phyloP scores from a whole-genome alignment of 1,140 invertebrate genomes.

The Alviniconcha marisindica region DNA sequence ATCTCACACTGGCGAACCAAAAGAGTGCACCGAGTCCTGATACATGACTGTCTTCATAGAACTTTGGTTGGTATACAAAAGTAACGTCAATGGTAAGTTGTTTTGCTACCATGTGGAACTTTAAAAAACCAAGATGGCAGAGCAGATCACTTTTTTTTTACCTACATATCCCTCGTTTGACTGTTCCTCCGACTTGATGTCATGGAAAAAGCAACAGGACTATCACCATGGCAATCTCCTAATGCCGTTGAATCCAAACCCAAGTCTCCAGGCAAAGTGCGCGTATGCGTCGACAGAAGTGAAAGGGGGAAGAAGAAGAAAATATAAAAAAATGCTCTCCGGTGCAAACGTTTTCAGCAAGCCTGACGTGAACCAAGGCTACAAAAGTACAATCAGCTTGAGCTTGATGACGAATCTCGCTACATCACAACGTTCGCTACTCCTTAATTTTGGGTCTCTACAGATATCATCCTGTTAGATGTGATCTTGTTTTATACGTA shows the following conservation, averaged over 20 bases:
- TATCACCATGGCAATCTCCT: conserved; percentile 35
- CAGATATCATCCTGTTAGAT: conserved; percentile 46
- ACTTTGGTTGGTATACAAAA: no score
- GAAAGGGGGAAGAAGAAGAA: conserved; percentile 44
- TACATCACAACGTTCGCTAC: conserved; percentile 50
- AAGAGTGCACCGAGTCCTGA: no score
- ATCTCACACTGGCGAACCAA: no score
- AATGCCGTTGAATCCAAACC: conserved; percentile 35
- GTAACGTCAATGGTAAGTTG: no score
- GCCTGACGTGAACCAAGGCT: conserved; percentile 50
- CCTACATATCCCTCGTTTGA: no score
- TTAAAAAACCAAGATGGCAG: no score
- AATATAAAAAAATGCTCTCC: conserved; percentile 44
- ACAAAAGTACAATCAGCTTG: conserved; percentile 54
- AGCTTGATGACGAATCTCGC: conserved; percentile 42
- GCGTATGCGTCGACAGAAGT: conserved; percentile 57
- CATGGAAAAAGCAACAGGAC: conserved; percentile 43
- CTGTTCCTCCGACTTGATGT: no score
- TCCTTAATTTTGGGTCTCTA: conserved; percentile 44
- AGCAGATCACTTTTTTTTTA: no score
- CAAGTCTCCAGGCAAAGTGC: conserved; percentile 37
- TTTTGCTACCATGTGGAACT: no score
- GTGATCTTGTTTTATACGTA: no score
- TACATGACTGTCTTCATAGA: no score
- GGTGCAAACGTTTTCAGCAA: conserved; percentile 49